Base-by-base conservation (phyloP, 2,113 vertebrate species). In the Isurus oxyrinchus region DNA sequence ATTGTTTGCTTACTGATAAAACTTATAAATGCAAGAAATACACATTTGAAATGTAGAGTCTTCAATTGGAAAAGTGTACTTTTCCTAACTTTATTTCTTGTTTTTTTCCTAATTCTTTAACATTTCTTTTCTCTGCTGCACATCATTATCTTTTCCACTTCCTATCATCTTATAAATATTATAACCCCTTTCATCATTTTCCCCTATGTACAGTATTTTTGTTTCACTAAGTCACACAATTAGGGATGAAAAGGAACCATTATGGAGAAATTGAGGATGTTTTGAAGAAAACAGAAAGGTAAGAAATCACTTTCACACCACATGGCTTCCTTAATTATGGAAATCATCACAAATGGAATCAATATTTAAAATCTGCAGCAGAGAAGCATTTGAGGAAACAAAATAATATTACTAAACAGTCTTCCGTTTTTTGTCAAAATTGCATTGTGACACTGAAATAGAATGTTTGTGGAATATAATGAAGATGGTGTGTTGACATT, bases 101-200 rank as follows among this genome's bases (percentile, higher is more conserved):
- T 49, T 95, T 95, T 25, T 40, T 63, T 63, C 35, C 94, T 72
- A 95, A 95, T 95, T 94, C 61, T 67, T 95, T 95, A 95, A 95
- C 49, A 35, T 91, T 76, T 96, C 53, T 91, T 96, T 91, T 96
- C 87, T 96, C 96, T 96, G 87, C 87, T 96, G 96, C 66, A 57
- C 31, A 93, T 76, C 27, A 95, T 95, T 35, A 40, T 53, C 44
- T 72, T 55, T 72, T 72, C 49, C 67, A 72, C 49, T 55, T 95
- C 94, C 94, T 95, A n/a, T 55, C 40, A 95, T 95, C 67, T 61
- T 72, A 1, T 49, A 35, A 95, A 95, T 55, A 95, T 72, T 63
- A 53, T 55, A 72, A 35, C 11, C 49, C 87, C 35, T 59, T 72
- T 53, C 66, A 25, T 93, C 49, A 76, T 40, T 84, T 67, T 63